These are phyloP conservation scores for Epinephelus malabaricus DNA, from an alignment of 2,797 vertebrate species.

Conservation along the genomic window DNA sequence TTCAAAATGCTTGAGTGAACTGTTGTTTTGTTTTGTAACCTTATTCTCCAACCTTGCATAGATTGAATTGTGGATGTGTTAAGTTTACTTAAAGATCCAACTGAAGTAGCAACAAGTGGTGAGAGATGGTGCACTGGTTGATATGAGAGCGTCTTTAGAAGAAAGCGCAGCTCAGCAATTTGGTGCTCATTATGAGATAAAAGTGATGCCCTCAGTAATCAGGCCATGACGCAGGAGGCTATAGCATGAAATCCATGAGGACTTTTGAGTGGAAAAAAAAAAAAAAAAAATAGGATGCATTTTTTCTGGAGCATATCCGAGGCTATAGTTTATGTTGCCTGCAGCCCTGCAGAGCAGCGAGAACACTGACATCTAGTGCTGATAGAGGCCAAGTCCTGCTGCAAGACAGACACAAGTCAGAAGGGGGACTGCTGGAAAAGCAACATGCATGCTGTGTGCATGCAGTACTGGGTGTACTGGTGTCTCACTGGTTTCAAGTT, in stretches of 20 bases:
- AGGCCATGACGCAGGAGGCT: slow-evolving; percentile 62
- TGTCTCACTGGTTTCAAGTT: background rate
- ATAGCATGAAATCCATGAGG: slow-evolving; percentile 59
- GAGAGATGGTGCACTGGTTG: slow-evolving; percentile 42
- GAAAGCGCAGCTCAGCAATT: slow-evolving; percentile 72
- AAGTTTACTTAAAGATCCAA: slow-evolving; percentile 11
- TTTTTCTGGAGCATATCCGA: slow-evolving; percentile 36
- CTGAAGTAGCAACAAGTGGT: slow-evolving; percentile 36
- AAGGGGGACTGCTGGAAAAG: background rate
- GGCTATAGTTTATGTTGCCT: slow-evolving; percentile 27
- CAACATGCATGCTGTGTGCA: background rate
- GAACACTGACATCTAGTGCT: slow-evolving; percentile 87
- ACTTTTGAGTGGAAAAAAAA: slow-evolving; percentile 52
- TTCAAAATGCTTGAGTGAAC: background rate
- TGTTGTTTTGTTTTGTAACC: background rate
- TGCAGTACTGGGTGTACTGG: background rate
- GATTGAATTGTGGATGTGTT: background rate
- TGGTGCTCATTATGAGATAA: slow-evolving; percentile 77
- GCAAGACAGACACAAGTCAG: slow-evolving; percentile 11
- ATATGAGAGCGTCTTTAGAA: slow-evolving; percentile 44
- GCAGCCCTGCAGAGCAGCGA: slow-evolving; percentile 64
- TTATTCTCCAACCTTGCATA: background rate
- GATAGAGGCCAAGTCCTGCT: slow-evolving; percentile 43
- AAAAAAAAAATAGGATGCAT: slow-evolving; percentile 35
- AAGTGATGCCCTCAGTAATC: slow-evolving; percentile 74